Percentiles rank a stretch among this genome's conserved stretches.
phyloP scores from a whole-genome alignment of 2,888 invertebrate genomes.

The Cheilosia soror region DNA sequence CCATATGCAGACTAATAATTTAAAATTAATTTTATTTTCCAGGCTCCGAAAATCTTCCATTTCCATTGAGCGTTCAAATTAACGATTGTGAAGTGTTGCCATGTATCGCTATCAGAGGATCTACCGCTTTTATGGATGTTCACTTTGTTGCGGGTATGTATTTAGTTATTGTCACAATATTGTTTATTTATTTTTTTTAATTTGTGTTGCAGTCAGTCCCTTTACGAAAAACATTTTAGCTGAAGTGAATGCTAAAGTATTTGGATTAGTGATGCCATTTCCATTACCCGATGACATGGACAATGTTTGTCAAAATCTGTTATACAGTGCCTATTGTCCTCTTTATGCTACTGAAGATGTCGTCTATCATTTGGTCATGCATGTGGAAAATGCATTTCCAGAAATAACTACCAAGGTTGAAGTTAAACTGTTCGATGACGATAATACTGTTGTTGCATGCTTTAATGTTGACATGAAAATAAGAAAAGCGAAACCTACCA shows the following conservation, averaged over 20 bases:
- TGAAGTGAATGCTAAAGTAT: constrained; percentile 76
- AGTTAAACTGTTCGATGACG: constrained; percentile 78
- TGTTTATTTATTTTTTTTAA: background rate
- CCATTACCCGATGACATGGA: constrained; percentile 76
- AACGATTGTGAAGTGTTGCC: constrained; percentile 78
- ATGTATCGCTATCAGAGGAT: constrained; percentile 78
- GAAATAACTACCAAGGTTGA: constrained; percentile 80
- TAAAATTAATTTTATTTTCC: background rate
- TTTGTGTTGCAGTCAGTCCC: constrained; percentile 35
- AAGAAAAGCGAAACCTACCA: background rate
- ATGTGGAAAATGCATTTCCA: constrained; percentile 77
- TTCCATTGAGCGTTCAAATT: constrained; percentile 79
- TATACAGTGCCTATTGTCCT: constrained; percentile 82
- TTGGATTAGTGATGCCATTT: constrained; percentile 76
- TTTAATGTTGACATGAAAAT: constrained; percentile 54
- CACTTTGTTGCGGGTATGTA: constrained; percentile 80
- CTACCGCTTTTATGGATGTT: constrained; percentile 77
- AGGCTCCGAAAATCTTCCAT: constrained; percentile 77
- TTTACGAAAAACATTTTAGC: constrained; percentile 24
- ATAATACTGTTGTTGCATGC: constrained; percentile 78
- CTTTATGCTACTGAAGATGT: constrained; percentile 81
- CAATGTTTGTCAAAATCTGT: constrained; percentile 80
- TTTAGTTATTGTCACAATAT: background rate
- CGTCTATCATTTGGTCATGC: constrained; percentile 81
- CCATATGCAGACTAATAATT: no score